Conservation (phyloP, 2,797 vertebrate species). For the Notoglanidium macrostoma region DNA sequence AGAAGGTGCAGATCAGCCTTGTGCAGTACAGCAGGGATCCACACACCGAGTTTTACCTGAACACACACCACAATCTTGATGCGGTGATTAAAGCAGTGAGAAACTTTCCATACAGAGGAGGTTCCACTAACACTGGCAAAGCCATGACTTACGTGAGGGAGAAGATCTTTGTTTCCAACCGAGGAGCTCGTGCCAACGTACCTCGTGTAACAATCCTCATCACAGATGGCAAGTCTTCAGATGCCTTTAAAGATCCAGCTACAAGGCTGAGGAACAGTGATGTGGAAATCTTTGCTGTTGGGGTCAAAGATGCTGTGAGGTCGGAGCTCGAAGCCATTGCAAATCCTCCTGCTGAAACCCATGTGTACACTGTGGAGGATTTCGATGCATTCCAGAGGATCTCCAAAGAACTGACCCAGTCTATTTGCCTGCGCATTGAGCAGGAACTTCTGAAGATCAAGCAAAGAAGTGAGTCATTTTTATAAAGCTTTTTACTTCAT, state of each 20-base stretch:
- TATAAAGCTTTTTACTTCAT: neutral
- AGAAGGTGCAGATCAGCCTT: slow-evolving; percentile 94
- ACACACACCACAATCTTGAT: slow-evolving; percentile 83
- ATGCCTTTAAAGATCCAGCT: slow-evolving; percentile 92
- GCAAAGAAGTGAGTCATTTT: slow-evolving; percentile 82
- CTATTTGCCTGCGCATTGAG: slow-evolving; percentile 94
- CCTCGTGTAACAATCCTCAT: slow-evolving; percentile 95
- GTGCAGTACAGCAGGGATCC: slow-evolving; percentile 97
- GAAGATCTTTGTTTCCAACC: slow-evolving; percentile 83
- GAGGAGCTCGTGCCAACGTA: slow-evolving; percentile 86
- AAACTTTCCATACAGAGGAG: slow-evolving; percentile 93
- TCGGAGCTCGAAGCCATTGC: slow-evolving; percentile 93
- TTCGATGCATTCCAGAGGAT: slow-evolving; percentile 98
- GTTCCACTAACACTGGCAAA: slow-evolving; percentile 96
- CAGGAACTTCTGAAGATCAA: slow-evolving; percentile 88
- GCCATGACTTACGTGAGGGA: slow-evolving; percentile 96
- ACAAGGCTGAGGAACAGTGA: slow-evolving; percentile 83
- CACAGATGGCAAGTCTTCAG: slow-evolving; percentile 96
- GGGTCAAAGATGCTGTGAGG: slow-evolving; percentile 94
- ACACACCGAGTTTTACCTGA: slow-evolving; percentile 91
- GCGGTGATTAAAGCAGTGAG: slow-evolving; percentile 88
- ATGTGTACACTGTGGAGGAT: slow-evolving; percentile 97
- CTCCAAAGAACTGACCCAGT: slow-evolving; percentile 92
- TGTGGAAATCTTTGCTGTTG: slow-evolving; percentile 97
- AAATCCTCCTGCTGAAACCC: slow-evolving; percentile 85